These are phyloP conservation scores for Anthopleura xanthogrammica DNA, from an alignment of 92 coral and sea anemone genomes.

Conservation along the genomic window DNA sequence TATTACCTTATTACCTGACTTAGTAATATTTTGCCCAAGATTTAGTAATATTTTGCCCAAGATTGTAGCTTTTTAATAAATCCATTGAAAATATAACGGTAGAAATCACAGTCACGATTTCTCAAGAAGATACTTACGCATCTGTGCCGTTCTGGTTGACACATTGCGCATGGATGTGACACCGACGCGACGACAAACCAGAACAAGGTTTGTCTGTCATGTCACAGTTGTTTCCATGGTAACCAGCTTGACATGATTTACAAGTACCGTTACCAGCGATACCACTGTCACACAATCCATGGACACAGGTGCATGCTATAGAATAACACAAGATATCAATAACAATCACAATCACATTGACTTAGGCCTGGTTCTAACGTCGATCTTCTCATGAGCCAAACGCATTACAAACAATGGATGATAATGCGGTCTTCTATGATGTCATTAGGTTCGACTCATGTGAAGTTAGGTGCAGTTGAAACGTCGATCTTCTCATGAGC, in stretches of 20 bases:
- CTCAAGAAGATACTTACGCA: constrained; percentile 42
- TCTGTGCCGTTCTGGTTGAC: constrained; percentile 41
- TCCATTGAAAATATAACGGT: not conserved
- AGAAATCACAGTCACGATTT: not conserved
- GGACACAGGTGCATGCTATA: constrained; percentile 79
- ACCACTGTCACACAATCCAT: constrained; percentile 79
- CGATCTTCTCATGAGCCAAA: no score
- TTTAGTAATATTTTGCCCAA: no score
- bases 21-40: no score
- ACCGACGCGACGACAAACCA: constrained; percentile 42
- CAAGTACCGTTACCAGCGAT: constrained; percentile 83
- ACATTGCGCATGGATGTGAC: constrained; percentile 71
- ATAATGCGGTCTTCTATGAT: no score
- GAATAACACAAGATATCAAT: not conserved
- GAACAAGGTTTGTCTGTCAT: constrained; percentile 47
- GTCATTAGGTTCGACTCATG: no score
- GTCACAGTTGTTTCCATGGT: constrained; percentile 85
- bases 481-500: not conserved
- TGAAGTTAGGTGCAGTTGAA: no score
- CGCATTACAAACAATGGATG: no score
- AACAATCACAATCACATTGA: no score
- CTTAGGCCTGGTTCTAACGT: no score
- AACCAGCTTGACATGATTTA: constrained; percentile 72
- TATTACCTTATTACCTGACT: no score
- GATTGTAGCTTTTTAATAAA: not conserved